phyloP scores from a whole-genome alignment of 2,888 invertebrate genomes.

The Coenonympha arcania region DNA sequence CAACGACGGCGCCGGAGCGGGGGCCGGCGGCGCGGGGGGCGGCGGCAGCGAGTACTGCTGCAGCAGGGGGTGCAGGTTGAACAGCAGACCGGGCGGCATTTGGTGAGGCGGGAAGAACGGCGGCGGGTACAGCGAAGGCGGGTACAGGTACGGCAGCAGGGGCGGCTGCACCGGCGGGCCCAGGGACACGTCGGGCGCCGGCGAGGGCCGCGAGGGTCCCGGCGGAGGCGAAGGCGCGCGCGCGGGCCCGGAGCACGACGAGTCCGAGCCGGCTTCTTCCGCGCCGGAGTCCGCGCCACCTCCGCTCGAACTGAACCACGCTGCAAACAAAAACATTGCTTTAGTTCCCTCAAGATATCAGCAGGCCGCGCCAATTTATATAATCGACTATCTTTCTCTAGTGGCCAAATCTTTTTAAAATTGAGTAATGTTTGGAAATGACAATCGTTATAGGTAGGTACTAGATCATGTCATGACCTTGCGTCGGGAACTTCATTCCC shows the following conservation, averaged over 20 bases:
- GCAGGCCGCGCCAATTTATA: too few species aligned
- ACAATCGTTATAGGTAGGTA: too few species aligned
- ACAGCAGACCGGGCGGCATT: slow-evolving; percentile 87
- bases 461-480: too few species aligned
- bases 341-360: too few species aligned
- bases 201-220: slow-evolving; percentile 79
- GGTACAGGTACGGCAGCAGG: slow-evolving; percentile 94
- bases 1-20: slow-evolving; percentile 77
- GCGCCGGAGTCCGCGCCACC: slow-evolving; percentile 71
- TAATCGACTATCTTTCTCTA: too few species aligned
- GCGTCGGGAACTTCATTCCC: too few species aligned
- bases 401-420: too few species aligned
- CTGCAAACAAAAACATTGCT: slow-evolving; percentile 51
- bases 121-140: slow-evolving; percentile 88
- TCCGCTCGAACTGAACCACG: slow-evolving; percentile 78
- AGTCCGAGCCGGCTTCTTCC: slow-evolving; percentile 82
- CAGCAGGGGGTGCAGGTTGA: slow-evolving; percentile 90
- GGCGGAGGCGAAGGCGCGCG: slow-evolving; percentile 70
- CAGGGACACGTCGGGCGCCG: slow-evolving; percentile 93
- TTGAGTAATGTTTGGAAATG: too few species aligned
- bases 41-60: slow-evolving; percentile 89
- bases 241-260: slow-evolving; percentile 80
- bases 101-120: slow-evolving; percentile 83
- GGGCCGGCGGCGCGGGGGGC: slow-evolving; percentile 75
- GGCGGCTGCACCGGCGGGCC: slow-evolving; percentile 95